Base-by-base conservation (phyloP, 2,113 vertebrate species). In the Hipposideros armiger region DNA sequence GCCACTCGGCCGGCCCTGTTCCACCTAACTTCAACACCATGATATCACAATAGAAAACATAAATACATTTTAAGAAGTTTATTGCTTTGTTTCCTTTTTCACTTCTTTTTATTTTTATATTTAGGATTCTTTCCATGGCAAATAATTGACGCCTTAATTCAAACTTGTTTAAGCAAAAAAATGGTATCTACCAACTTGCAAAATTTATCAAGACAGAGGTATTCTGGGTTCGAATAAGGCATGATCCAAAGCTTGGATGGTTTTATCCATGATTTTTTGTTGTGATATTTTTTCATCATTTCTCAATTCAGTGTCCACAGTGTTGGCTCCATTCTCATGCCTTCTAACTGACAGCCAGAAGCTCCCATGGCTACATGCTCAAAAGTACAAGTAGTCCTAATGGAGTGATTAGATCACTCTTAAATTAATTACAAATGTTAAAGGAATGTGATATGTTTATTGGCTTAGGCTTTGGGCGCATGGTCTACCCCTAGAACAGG, bases 31-130 rank as follows among this genome's bases (percentile, higher is more conserved):
- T 91, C 26, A 90, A 36, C 20, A 50, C 19, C 30, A 82, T 50
- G 26, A 50, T 69, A 47, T 40, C 50, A 56, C 32, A 47, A 72
- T 32, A 66, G 54, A 11, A 4, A 69, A 11, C 82, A 1, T 64
- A 86, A 86, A 56, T n/a, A 36, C 60, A 24, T 72, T 78, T 93
- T 91, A 81, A 76, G 82, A 85, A 81, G 19, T 84, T 50, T 88
- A 36, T 52, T 42, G 10, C 9, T 89, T 73, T 70, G 8, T 78
- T 89, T 73, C 22, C 4, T 90, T 91, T 64, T 91, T 11, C 6
- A 73, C 40, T 81, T 88, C n/a, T 28, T 74, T 89, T 89, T 40
- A 36, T 14, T 87, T 72, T 89, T 64, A 30, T 86, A 50, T 70
- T 76, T 89, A 56, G 11, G 3, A 84, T 86, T 83, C 16, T 90